phyloP scores from a whole-genome alignment of 2,888 invertebrate genomes.

The Lottia scabra region DNA sequence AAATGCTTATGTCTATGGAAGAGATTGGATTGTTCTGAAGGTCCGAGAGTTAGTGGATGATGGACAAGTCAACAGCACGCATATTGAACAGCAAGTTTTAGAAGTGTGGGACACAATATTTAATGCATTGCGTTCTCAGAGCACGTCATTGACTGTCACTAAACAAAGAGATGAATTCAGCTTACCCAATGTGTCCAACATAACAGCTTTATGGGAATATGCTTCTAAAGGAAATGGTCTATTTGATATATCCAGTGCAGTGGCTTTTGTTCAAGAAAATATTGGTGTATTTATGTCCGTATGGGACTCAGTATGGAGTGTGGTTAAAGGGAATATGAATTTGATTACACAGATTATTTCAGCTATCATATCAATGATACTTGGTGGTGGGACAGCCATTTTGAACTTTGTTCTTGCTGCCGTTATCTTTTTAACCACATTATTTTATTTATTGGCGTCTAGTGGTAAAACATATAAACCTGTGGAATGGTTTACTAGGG shows the following conservation, averaged over 20 bases:
- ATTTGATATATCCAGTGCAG: slow-evolving; percentile 56
- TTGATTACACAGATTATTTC: slow-evolving; percentile 86
- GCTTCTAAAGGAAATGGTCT: slow-evolving; percentile 48
- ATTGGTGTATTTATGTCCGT: slow-evolving; percentile 87
- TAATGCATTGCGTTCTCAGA: slow-evolving; percentile 73
- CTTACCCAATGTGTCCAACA: slow-evolving; percentile 43
- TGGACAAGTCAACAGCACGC: slow-evolving; percentile 83
- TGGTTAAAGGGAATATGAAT: slow-evolving; percentile 92
- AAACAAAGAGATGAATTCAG: slow-evolving; percentile 18
- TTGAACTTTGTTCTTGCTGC: slow-evolving; percentile 68
- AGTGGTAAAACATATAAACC: slow-evolving; percentile 91
- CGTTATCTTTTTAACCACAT: slow-evolving; percentile 93
- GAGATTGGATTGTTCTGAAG: slow-evolving; percentile 89
- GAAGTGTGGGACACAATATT: slow-evolving; percentile 95
- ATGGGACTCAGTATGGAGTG: slow-evolving; percentile 84
- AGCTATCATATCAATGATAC: slow-evolving; percentile 86
- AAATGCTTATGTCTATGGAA: slow-evolving; percentile 92
- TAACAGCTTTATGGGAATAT: slow-evolving; percentile 57
- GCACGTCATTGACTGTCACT: slow-evolving; percentile 34
- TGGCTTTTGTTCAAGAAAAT: slow-evolving; percentile 87
- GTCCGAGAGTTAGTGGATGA: slow-evolving; percentile 83
- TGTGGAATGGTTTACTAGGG: slow-evolving; percentile 85
- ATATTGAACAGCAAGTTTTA: slow-evolving; percentile 88
- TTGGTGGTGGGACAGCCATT: slow-evolving; percentile 75
- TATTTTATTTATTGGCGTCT: slow-evolving; percentile 93